Base-by-base conservation (phyloP, 53 echinoderm and acorn worm genomes). In the Stichopus horrens region DNA sequence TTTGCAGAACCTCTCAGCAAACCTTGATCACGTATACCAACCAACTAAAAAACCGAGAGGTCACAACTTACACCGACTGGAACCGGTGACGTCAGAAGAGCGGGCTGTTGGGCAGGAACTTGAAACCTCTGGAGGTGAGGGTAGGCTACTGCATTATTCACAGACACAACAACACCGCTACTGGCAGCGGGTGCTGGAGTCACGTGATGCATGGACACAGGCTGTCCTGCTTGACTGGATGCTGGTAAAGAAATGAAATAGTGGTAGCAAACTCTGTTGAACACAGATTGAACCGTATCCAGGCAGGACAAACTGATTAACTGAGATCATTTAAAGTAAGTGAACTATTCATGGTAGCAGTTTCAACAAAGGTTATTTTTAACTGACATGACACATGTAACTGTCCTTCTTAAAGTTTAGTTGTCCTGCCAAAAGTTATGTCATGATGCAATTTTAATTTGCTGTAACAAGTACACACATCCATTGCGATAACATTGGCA, bases 111-210 rank as follows among this genome's bases (percentile, higher is more conserved):
- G 85, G 11, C 21, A 13, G 85, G 60, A 66, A 85, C 85, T 66
- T 85, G 85, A 51, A 85, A 51, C 52, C 85, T 53, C 79, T 90
- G 90, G 5, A 95, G 92, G 74, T 93, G 95, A 52, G 95, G 95
- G 76, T 95, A 95, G 67, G 89, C 92, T 23, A 95, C 88, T 3
- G 90, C 90, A 21, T 83, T 82, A 23, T 60, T 75, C 10, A 83
- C 37, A 6, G 88, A 88, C 23, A 74, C 58, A 4, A 91, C 88
- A 7, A 76, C 88, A 18, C 83, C 55, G 54, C 57, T 79, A 37
- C 75, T 79, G 55, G 68, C 87, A 4, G 90, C 87, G 53, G 65
- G 89, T 85, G 74, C 90, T 88, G 76, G 19, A 21, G 90, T 81
- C 21, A 87, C 87, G 73, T 91, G 91, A 54, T 88, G 91, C 53